These are phyloP conservation scores for Mionectes macconnelli DNA, from an alignment of 2,113 vertebrate species.

Conservation along the genomic window DNA sequence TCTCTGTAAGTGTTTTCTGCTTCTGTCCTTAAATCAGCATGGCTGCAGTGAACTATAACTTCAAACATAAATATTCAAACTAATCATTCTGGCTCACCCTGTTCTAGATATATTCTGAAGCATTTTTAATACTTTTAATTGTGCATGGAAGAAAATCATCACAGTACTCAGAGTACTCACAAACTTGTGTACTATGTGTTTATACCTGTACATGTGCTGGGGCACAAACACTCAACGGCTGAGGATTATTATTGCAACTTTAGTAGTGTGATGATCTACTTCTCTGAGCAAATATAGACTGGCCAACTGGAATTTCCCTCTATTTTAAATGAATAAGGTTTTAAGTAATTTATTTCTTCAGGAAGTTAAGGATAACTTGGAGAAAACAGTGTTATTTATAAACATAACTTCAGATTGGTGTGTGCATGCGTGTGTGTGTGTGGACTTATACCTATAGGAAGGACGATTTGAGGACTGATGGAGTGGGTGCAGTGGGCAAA, in stretches of 20 bases:
- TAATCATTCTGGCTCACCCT: neutral
- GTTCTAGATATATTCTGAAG: neutral
- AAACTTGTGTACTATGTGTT: neutral
- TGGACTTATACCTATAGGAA: neutral
- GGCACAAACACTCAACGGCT: neutral
- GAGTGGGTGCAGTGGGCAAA: conserved; percentile 4
- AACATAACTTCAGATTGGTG: neutral
- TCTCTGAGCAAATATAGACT: neutral
- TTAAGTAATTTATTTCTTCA: neutral
- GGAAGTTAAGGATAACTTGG: neutral
- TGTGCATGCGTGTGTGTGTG: neutral
- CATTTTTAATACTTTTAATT: neutral
- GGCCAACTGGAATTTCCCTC: neutral
- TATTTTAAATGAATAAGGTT: neutral
- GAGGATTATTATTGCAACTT: neutral
- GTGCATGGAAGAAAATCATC: neutral
- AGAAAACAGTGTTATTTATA: neutral
- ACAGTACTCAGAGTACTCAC: neutral
- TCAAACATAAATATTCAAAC: neutral
- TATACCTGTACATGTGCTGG: neutral
- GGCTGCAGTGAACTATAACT: neutral
- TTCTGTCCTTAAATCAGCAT: neutral
- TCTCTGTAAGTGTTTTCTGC: neutral
- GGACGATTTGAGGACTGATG: neutral
- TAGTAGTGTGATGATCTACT: neutral